Evolutionary conservation across 2,113 vertebrate genomes (phyloP), one percentile per base, ranked within the genome.

Genomic region (Chinchilla lanigera): DNA sequence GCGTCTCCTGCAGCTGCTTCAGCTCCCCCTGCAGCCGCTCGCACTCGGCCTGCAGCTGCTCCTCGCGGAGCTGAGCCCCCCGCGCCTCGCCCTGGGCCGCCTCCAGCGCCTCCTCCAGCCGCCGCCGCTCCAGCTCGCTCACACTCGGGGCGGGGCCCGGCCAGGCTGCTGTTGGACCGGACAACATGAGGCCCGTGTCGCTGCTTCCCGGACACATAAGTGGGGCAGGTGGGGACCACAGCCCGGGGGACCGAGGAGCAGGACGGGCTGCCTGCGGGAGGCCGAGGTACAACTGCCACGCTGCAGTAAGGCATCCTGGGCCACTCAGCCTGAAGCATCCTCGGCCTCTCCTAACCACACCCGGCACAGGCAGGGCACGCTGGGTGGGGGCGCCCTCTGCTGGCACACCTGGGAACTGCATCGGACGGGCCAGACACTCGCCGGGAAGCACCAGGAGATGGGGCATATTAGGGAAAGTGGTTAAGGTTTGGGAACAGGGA

Each of bases 21-120:
- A 99, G 98, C 97, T 99, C 99, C 1, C 99, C 99, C 98, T 99
- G 99, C 67, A 99, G 98, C 65, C 99, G 96, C 96, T 99, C 99
- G 0, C 99, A 99, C 96, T 99, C 99, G 0, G 98, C 99, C 97
- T 99, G 99, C 84, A 99, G 98, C 47, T 99, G 99, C 97, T 99
- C 99, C 91, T 99, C 99, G 0, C 99, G 98, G 97, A 99, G 99
- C 97, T 99, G 99, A 1, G 99, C 99, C 1, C 99, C 99, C 95
- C 99, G 99, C 30, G 98, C 98, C 97, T 99, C 99, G 26, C 99
- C 99, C 85, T 99, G 98, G 0, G 99, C 99, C 54, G 99, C 99
- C 97, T 99, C 99, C 81, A 99, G 98, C 97, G 99, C 99, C 0
- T 99, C 99, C 97, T 99, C 99, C 96, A 99, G 97, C 12, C 7